phyloP scores from a whole-genome alignment of 2,888 invertebrate genomes.

The Myopa tessellatipennis region DNA sequence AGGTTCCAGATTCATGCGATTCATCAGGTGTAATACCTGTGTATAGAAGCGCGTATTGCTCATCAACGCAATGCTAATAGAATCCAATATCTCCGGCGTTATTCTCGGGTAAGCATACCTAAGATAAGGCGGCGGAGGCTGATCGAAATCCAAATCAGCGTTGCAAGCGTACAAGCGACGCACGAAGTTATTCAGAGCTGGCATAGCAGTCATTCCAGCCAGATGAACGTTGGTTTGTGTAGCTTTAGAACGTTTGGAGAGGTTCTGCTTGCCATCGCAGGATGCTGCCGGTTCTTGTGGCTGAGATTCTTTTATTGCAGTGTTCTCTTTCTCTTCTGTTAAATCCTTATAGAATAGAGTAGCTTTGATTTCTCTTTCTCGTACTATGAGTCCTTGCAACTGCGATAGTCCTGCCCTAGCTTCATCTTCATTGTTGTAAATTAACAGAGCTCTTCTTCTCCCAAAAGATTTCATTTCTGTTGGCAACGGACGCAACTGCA shows the following conservation, averaged over 20 bases:
- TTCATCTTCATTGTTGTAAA: conserved; percentile 49
- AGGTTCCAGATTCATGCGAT: conserved; percentile 89
- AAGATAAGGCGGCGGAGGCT: conserved; percentile 81
- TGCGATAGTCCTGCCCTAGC: conserved; percentile 52
- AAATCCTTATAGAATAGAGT: conserved; percentile 42
- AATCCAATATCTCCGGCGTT: conserved; percentile 77
- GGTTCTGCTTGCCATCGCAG: not conserved
- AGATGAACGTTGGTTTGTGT: conserved; percentile 18
- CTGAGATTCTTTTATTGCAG: not conserved
- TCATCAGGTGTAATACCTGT: conserved; percentile 91
- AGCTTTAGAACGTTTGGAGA: not conserved
- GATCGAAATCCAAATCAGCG: conserved; percentile 74
- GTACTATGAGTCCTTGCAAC: conserved; percentile 45
- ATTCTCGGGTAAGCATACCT: conserved; percentile 86
- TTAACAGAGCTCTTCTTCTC: conserved; percentile 55
- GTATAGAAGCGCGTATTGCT: conserved; percentile 85
- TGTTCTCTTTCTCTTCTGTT: conserved; percentile 20
- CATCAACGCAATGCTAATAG: conserved; percentile 81
- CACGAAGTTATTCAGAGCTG: conserved; percentile 70
- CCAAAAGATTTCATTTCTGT: conserved; percentile 54
- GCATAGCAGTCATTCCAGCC: conserved; percentile 51
- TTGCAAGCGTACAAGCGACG: conserved; percentile 74
- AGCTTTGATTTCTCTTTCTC: conserved; percentile 36
- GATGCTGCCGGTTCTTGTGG: not conserved
- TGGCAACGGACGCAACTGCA: conserved; percentile 51